These are phyloP conservation scores for Scrobipalpa costella DNA, from an alignment of 2,888 invertebrate species.

Conservation along the genomic window DNA sequence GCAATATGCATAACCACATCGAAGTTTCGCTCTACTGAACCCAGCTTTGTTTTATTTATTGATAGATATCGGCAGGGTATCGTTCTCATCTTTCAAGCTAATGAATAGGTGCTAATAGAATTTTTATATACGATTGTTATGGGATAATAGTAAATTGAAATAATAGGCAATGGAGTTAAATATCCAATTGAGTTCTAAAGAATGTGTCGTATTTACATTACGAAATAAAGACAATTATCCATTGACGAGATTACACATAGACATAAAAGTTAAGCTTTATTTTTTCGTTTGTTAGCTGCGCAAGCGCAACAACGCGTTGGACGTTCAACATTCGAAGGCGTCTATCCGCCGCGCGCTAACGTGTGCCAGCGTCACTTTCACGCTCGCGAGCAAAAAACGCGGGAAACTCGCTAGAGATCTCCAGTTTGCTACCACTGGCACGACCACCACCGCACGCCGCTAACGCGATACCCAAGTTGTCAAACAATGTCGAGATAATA, in stretches of 20 bases:
- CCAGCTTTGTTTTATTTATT: slow-evolving; percentile 37
- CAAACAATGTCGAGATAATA: slow-evolving; percentile 61
- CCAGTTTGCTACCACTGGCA: slow-evolving; percentile 50
- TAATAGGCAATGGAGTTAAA: neutral
- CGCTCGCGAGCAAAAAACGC: slow-evolving; percentile 56
- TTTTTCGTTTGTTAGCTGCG: slow-evolving; percentile 4
- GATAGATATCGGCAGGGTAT: slow-evolving; percentile 8
- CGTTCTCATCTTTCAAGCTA: neutral
- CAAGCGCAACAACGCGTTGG: slow-evolving; percentile 26
- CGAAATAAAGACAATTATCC: slow-evolving; percentile 15
- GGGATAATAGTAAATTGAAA: neutral
- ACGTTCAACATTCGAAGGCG: slow-evolving; percentile 54
- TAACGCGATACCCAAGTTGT: slow-evolving; percentile 50
- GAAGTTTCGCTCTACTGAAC: slow-evolving; percentile 40
- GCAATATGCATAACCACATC: slow-evolving; percentile 48
- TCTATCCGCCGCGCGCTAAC: slow-evolving; percentile 61
- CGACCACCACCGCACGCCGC: slow-evolving; percentile 44
- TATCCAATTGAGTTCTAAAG: neutral
- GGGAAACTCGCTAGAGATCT: slow-evolving; percentile 57
- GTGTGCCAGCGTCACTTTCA: slow-evolving; percentile 68
- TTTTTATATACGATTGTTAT: neutral
- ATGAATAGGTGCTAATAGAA: neutral
- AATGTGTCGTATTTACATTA: neutral
- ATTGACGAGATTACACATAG: slow-evolving; percentile 4
- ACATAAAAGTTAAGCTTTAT: slow-evolving; percentile 6